Evolutionary conservation across 2,797 vertebrate species (phyloP), one percentile per base, ranked within the genome.

Genomic region (Coreius guichenoti): DNA sequence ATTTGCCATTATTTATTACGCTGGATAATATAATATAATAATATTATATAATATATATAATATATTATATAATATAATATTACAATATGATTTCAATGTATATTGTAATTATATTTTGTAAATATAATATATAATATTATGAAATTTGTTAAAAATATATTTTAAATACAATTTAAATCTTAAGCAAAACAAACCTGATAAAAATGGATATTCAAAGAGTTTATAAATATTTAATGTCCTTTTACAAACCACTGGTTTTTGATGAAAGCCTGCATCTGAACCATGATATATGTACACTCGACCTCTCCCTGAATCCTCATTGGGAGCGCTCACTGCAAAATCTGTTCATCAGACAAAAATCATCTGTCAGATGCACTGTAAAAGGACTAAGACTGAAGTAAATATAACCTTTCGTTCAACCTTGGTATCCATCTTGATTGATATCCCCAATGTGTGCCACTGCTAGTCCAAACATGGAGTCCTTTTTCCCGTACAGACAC

Each of bases 381-480:
- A 63, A 63, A 72, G 33, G 21, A 56, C 13, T 26, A 76, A 75
- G 36, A 61, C 17, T 54, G 9, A 43, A 51, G 17, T 69, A 58
- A 47, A 63, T 33, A 14, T 4, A 82, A 16, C 8, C 56, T 58
- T 63, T 51, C 7, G 13, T 33, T 85, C 90, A 89, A 98, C 98
- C 98, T 91, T 95, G 94, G 65, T 95, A 97, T 61, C 96, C 95
- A 0, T 99, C 98, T 89, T 96, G 96, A 93, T 98, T 97, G 86
- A 98, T 1, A 51, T 99, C 98, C 13, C 97, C 97, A 26, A 97
- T 92, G 45, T 96, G 97, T 92, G 96, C 96, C 54, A 99, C 98
- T 1, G 96, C 94, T 8, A 97, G 93, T 54, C 98, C 97, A 85
- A 99, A 99, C 98, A 99, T 98, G 45, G 98, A 99, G 81, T 96